Conservation (phyloP, 2,888 invertebrate genomes). For the Machimus atricapillus region DNA sequence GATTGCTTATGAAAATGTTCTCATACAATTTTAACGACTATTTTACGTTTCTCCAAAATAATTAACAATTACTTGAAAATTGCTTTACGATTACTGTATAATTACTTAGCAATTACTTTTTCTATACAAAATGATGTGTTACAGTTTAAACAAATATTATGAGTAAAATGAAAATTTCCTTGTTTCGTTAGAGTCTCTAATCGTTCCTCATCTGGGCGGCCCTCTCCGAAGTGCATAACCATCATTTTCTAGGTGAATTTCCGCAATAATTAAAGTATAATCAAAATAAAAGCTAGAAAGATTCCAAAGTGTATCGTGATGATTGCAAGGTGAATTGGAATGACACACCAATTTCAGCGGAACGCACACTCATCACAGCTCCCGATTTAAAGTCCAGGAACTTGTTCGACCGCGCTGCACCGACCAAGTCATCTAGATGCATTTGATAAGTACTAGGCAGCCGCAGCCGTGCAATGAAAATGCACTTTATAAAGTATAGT, state of each 20-base stretch:
- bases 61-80: background rate
- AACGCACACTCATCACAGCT: background rate
- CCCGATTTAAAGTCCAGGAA: background rate
- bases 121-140: background rate
- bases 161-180: background rate
- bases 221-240: background rate
- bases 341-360: background rate
- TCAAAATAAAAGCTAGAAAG: background rate
- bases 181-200: background rate
- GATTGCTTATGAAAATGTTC: too few species aligned
- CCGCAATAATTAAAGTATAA: background rate
- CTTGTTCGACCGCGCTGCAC: background rate
- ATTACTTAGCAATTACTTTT: too few species aligned
- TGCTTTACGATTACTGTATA: background rate
- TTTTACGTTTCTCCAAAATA: too few species aligned
- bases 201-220: background rate
- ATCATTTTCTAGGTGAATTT: background rate
- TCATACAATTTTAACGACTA: background rate
- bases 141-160: background rate
- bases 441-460: background rate
- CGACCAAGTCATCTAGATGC: background rate
- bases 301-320: background rate
- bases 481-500: background rate
- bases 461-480: background rate
- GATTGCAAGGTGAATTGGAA: conserved; percentile 9